Base-by-base conservation (phyloP, 2,797 vertebrate genomes). In the Cynopterus sphinx region DNA sequence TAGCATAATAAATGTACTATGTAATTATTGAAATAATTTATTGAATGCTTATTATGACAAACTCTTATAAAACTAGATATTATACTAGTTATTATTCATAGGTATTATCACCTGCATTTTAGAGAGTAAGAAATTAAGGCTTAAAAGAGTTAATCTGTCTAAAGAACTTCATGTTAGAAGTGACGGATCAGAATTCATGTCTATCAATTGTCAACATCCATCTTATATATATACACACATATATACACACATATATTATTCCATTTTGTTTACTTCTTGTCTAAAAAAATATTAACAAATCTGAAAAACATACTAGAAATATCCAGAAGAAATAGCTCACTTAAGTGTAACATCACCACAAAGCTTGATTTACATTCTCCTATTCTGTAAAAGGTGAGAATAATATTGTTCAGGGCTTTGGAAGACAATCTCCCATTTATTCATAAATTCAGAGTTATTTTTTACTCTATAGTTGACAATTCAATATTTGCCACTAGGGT, bases 231-330 rank as follows among this genome's bases (percentile, higher is more conserved):
- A 55, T 24, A 22, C 53, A 55, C 53, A 55, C 55, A 9, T 10
- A 59, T 24, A 59, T 24, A 61, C 26, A 28, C 26, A 13, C 12
- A 15, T 31, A 61, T 1, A 74, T 9, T 68, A 31, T 63, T 41
- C 5, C 39, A 70, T 87, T 85, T 73, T 39, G 24, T 33, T 59
- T 86, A 83, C 28, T 65, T 63, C 10, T 49, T 49, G 9, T 46
- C 53, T 94, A 17, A 26, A 77, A 91, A 75, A 70, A 74, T 41
- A 88, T 19, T 75, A 53, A 67, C 39, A 59, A 74, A 49, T 61
- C 16, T 43, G 15, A 92, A 90, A 95, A 91, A 82, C 41, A 83
- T 59, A 63, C 53, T 43, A 94, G 57, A 96, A 92, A 87, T 33
- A 77, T 33, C 41, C 36, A 81, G 46, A 86, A 91, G 59, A 22